Conservation (phyloP, 2,797 vertebrate genomes). For the Rhinoraja longicauda region DNA sequence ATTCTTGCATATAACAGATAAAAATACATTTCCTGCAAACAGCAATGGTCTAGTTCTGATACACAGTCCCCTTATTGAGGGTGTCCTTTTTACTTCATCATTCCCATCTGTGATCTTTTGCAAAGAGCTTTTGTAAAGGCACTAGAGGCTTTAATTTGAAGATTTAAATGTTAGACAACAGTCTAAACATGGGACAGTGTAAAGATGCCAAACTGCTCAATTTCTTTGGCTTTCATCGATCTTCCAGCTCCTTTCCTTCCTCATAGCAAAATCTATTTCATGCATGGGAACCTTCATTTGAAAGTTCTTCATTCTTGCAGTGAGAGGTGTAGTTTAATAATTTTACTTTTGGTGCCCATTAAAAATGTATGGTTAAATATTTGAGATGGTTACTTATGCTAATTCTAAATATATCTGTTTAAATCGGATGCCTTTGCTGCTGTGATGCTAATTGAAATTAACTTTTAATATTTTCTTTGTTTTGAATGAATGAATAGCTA, state of each 20-base stretch:
- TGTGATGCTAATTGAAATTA: neutral
- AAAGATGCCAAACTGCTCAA: neutral
- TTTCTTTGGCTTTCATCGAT: neutral
- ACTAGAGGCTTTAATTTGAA: neutral
- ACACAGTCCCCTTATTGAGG: neutral
- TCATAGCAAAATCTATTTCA: neutral
- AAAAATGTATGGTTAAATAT: neutral
- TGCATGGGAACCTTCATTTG: neutral
- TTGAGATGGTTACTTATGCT: neutral
- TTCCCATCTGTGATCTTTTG: neutral
- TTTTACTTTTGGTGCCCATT: neutral
- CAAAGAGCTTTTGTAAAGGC: neutral
- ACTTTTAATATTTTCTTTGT: conserved; percentile 5
- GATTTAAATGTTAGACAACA: neutral
- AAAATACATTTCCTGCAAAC: neutral
- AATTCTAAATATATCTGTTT: conserved; percentile 32
- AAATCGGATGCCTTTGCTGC: neutral
- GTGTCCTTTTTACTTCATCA: neutral
- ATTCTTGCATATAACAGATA: neutral
- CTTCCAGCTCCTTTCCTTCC: neutral
- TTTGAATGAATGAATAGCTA: conserved; percentile 57
- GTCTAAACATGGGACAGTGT: neutral
- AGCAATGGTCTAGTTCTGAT: neutral
- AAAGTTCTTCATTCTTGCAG: neutral
- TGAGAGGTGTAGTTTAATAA: too few relatives aligned